A percentile compares a stretch with the other conserved stretches of the same genome.
phyloP scores from a whole-genome alignment of 2,113 vertebrate genomes.

The Conger conger region DNA sequence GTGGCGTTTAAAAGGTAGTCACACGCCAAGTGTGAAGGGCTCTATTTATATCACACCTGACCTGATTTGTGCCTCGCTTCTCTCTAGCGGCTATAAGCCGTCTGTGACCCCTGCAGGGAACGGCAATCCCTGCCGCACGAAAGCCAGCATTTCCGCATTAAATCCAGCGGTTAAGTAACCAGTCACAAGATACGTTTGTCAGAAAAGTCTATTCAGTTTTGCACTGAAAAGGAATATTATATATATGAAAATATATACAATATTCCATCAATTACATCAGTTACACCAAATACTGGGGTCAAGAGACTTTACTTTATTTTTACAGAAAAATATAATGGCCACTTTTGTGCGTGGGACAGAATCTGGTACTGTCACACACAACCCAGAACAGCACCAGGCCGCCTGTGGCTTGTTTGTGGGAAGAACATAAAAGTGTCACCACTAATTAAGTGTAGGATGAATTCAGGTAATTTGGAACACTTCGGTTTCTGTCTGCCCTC shows the following conservation, averaged over 20 bases:
- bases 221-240: too few species aligned
- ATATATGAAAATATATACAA: too few species aligned
- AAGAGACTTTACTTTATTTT: not conserved
- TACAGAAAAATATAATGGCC: not conserved
- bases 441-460: not conserved
- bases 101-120: not conserved
- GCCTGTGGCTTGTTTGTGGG: not conserved
- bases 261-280: too few species aligned
- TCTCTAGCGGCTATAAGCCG: slow-evolving; percentile 5
- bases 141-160: not conserved
- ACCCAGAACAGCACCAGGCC: not conserved
- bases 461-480: too few species aligned
- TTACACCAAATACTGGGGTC: not conserved
- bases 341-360: not conserved
- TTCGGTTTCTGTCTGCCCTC: too few species aligned
- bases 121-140: not conserved
- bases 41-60: slow-evolving; percentile 14
- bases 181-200: not conserved
- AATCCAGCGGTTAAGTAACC: not conserved
- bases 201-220: too few species aligned
- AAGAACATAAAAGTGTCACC: not conserved
- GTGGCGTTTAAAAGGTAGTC: too few species aligned
- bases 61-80: slow-evolving; percentile 8
- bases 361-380: not conserved
- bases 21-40: not conserved